phyloP scores from a whole-genome alignment of 2,797 vertebrate species.

The Apodemus agrarius region DNA sequence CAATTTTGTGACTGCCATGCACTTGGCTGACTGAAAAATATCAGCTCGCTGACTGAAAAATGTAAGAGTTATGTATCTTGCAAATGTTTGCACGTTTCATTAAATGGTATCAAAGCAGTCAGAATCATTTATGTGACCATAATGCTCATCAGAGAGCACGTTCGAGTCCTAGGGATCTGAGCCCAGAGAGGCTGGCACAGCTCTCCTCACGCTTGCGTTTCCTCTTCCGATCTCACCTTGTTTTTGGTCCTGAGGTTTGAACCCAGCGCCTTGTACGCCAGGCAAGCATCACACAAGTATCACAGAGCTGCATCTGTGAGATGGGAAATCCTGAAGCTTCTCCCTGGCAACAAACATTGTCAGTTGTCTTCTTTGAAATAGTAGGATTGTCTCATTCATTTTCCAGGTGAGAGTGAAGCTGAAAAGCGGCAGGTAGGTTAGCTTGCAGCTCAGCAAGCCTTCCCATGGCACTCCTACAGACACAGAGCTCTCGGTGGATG shows the following conservation, averaged over 20 bases:
- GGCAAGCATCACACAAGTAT: not conserved
- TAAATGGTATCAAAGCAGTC: not conserved
- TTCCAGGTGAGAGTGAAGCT: not conserved
- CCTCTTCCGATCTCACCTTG: not conserved
- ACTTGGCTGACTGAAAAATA: not conserved
- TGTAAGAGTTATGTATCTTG: not conserved
- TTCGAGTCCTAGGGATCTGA: not conserved
- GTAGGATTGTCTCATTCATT: not conserved
- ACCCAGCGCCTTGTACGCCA: rapidly evolving
- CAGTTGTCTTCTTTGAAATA: not conserved
- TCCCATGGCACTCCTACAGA: not conserved
- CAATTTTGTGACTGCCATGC: not conserved
- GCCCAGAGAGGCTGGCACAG: not conserved
- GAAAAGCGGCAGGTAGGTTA: not conserved
- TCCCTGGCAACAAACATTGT: not conserved
- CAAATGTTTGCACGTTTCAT: not conserved
- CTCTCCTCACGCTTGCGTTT: not conserved
- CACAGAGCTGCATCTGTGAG: not conserved
- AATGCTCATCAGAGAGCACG: constrained; percentile 2
- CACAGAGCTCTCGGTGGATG: not conserved
- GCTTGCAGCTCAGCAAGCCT: not conserved
- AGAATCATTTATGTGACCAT: not conserved
- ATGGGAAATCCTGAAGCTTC: not conserved
- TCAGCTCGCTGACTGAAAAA: not conserved
- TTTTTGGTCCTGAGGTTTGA: not conserved